Evolutionary conservation across 1,140 invertebrate species (phyloP), one percentile per base, ranked within the genome.

Genomic region (Lepidotrigona ventralis): DNA sequence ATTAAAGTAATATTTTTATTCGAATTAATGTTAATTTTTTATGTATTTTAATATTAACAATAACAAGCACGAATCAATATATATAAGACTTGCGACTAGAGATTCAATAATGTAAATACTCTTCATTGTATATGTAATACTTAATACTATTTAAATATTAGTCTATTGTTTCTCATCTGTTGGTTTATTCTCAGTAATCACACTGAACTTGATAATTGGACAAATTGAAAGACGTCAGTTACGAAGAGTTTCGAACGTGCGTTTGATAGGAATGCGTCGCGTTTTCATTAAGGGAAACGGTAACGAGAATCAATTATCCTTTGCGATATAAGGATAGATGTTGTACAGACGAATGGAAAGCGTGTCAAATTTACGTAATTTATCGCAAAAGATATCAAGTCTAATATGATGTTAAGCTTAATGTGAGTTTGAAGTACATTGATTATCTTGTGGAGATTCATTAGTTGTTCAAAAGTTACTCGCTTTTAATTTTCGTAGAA

Each of bases 171-270:
- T 26, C 6, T 0, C 8, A 11, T 1, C 33, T 12, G 11, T 33
- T 26, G 46, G 9, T 39, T 79, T 26, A 70, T 60, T 70, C 77
- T 23, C 26, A 63, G 21, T 11, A 14, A 26, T n/a, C 26, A 9
- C 3, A 33, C 1, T 17, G 72, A 74, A 58, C 72, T 58, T 39
- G 72, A 74, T 74, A 74, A 74, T 58, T 56, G n/a, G 19, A 15
- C 26, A 33, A 73, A 56, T 23, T 15, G 72, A 29, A 23, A 73
- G 53, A 26, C 9, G 17, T 56, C n/a, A 0, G 46, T 56, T 23
- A 23, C 53, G 51, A 74, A 74, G 58, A 33, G 26, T 53, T 54
- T 56, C 53, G 19, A 54, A 54, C n/a, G 71, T 1, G 11, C 51
- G 70, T 51, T 51, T 6, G 14, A 68, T 68, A 39, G 12, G 3